These are phyloP conservation scores for Isoperla grammatica DNA, from an alignment of 2,888 invertebrate species.

Conservation along the genomic window DNA sequence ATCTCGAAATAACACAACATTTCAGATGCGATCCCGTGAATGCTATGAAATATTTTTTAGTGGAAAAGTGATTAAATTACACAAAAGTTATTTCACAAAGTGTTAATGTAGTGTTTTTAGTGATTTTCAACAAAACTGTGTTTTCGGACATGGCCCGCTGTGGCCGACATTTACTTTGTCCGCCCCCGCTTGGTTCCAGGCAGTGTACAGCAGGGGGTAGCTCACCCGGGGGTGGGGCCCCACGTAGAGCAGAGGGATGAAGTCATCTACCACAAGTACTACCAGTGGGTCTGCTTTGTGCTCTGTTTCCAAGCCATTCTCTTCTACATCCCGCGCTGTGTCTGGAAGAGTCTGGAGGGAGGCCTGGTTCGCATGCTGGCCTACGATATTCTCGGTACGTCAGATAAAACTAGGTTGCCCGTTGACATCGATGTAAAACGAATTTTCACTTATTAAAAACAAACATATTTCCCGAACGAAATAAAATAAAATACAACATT, in stretches of 20 bases:
- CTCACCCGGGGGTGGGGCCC: conserved; percentile 51
- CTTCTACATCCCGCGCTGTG: conserved; percentile 63
- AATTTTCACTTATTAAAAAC: too few species aligned
- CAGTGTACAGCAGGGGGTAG: conserved; percentile 37
- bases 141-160: too few species aligned
- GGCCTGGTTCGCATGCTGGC: conserved; percentile 56
- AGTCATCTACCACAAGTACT: conserved; percentile 42
- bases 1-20: too few species aligned
- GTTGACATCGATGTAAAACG: too few species aligned
- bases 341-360: conserved; percentile 69
- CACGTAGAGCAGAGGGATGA: conserved; percentile 42
- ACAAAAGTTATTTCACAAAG: neutral
- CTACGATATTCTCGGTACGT: conserved; percentile 41
- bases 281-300: conserved; percentile 51
- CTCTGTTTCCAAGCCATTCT: conserved; percentile 60
- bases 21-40: too few species aligned
- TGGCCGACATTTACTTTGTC: too few species aligned
- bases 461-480: too few species aligned
- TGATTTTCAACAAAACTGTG: neutral
- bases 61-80: neutral
- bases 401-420: too few species aligned
- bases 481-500: too few species aligned
- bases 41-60: too few species aligned
- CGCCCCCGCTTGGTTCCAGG: conserved; percentile 37
- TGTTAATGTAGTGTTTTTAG: neutral